Percentiles rank a stretch among this genome's conserved stretches.
Conservation (phyloP, 1,140 invertebrate genomes). For the Bombus difficillimus region DNA sequence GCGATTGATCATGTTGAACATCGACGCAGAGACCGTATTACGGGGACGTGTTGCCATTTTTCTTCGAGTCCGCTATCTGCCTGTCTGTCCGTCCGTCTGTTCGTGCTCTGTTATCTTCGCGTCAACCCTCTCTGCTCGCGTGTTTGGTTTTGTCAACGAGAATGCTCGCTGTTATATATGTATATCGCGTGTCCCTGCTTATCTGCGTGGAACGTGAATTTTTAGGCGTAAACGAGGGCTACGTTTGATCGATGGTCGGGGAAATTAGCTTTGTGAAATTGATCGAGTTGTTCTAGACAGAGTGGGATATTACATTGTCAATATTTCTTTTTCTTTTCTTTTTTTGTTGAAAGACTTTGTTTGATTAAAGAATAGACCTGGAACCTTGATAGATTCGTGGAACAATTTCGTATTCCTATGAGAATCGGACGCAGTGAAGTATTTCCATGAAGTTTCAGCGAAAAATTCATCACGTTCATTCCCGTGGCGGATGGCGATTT, state of each 20-base stretch:
- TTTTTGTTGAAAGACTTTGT: neutral
- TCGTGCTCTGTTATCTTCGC: conserved; percentile 40
- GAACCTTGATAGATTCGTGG: neutral
- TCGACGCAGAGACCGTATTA: conserved; percentile 61
- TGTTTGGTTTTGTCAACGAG: conserved; percentile 53
- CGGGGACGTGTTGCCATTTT: conserved; percentile 57
- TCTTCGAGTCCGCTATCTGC: conserved; percentile 58
- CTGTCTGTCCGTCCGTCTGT: conserved; percentile 25
- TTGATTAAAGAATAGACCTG: neutral
- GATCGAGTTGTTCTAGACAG: neutral
- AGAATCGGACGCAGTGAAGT: neutral
- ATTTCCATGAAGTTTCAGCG: neutral
- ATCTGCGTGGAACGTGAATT: conserved; percentile 34
- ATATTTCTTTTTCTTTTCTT: neutral
- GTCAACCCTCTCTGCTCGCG: conserved; percentile 6
- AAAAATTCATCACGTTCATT: conserved; percentile 64
- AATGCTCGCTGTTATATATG: conserved; percentile 32
- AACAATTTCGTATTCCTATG: neutral
- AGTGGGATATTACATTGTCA: no score
- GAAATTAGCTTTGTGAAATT: neutral
- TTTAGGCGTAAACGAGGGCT: conserved; percentile 13
- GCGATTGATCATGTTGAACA: conserved; percentile 70
- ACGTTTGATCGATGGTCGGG: neutral
- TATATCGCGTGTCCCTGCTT: conserved; percentile 33
- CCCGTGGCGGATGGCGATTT: conserved; percentile 46